Conservation (phyloP, 2,888 invertebrate genomes). For the Ichneumoninae sp. region DNA sequence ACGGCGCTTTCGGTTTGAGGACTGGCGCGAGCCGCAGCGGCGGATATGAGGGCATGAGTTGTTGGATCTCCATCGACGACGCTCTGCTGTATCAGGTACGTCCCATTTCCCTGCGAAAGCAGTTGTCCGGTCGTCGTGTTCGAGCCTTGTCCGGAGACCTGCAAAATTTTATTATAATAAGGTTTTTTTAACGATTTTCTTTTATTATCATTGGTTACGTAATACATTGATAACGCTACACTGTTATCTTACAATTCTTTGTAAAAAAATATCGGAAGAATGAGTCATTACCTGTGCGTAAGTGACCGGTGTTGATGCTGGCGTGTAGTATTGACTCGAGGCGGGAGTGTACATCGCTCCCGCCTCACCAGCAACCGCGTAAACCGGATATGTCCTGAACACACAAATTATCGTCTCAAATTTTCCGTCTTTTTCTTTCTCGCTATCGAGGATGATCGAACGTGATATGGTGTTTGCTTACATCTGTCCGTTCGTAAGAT, state of each 20-base stretch:
- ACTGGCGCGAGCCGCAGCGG: slow-evolving; percentile 88
- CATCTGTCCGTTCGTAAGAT: slow-evolving; percentile 89
- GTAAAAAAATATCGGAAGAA: slow-evolving; percentile 2
- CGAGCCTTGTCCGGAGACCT: slow-evolving; percentile 83
- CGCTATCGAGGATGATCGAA: not conserved
- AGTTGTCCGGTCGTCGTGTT: slow-evolving; percentile 83
- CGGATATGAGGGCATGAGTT: slow-evolving; percentile 85
- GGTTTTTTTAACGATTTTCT: not conserved
- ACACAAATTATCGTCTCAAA: slow-evolving; percentile 19
- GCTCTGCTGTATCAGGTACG: slow-evolving; percentile 89
- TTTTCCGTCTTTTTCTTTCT: not conserved
- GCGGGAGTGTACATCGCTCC: slow-evolving; percentile 88
- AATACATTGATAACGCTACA: too few species aligned
- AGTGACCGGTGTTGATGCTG: slow-evolving; percentile 87
- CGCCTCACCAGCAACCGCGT: slow-evolving; percentile 89
- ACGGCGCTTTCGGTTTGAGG: slow-evolving; percentile 90
- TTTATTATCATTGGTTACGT: not conserved
- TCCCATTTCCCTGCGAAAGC: slow-evolving; percentile 84
- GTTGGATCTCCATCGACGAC: slow-evolving; percentile 88
- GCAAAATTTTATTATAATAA: slow-evolving; percentile 22
- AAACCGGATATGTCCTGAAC: slow-evolving; percentile 90
- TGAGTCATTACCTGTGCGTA: slow-evolving; percentile 87
- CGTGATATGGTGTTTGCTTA: slow-evolving; percentile 80
- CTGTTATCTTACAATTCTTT: too few species aligned
- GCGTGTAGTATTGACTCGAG: slow-evolving; percentile 90